These are phyloP conservation scores for Tipula confusa DNA, from an alignment of 2,888 invertebrate species.

Conservation along the genomic window DNA sequence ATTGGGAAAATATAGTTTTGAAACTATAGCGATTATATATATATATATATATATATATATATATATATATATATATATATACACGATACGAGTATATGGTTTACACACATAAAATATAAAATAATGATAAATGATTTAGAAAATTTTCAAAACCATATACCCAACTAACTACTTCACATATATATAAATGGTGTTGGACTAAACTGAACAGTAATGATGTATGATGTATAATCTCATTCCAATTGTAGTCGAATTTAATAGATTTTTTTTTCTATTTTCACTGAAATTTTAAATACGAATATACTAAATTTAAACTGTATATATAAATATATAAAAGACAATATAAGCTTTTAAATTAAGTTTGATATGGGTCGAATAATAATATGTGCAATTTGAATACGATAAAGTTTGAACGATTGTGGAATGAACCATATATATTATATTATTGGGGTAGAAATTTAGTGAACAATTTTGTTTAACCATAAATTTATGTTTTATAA, in stretches of 20 bases:
- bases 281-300: neutral
- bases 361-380: neutral
- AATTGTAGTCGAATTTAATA: neutral
- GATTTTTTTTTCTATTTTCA: neutral
- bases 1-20: neutral
- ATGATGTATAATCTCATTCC: neutral
- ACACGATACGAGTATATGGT: neutral
- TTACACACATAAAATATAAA: neutral
- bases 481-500: too few species aligned
- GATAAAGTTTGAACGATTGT: neutral
- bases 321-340: neutral
- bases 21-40: too few species aligned
- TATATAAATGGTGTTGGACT: neutral
- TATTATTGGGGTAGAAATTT: neutral
- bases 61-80: too few species aligned
- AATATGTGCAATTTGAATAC: neutral
- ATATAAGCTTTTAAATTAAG: neutral
- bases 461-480: too few species aligned
- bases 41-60: too few species aligned
- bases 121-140: neutral
- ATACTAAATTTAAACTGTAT: neutral
- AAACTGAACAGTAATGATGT: neutral
- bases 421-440: neutral
- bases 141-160: neutral
- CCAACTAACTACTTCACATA: neutral